Evolutionary conservation across 2,888 invertebrate genomes (phyloP), one percentile per base, ranked within the genome.

Genomic region (Mesodorylaimus sp.): DNA sequence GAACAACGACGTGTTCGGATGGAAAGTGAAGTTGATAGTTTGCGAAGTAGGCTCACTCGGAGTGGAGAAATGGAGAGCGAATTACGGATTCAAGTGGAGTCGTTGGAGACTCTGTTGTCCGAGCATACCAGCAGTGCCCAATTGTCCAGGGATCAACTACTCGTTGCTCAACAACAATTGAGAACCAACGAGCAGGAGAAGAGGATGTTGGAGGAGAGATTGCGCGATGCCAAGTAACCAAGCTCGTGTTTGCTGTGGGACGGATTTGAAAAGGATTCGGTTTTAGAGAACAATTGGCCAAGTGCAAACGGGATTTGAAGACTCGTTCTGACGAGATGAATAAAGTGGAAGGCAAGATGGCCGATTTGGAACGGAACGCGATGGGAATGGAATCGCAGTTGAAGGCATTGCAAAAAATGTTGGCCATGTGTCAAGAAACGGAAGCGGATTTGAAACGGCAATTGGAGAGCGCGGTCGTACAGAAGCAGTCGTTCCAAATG

Each of bases 371-470:
- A 39, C 7, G 5, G 7, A 13, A 21, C 7, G 7, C 10, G 21
- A 7, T n/a, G 21, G 41, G 21, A 39, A 7, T 39, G 41, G 41
- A 39, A 39, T 39, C 41, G 7, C 41, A 21, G 10, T 39, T 39
- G 10, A 39, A 39, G 21, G 21, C 41, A 7, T 16, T 39, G 21
- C 41, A 39, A 39, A 39, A 39, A 39, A 39, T 39, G 41, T 39
- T 39, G 41, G 21, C 23, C 28, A 24, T 43, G 3, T 21, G 48
- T 19, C 48, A 48, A 41, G 48, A 48, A 44, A 37, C 43, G 24
- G 48, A 48, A 47, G 25, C 46, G 21, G 48, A 48, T 7, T 26
- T 48, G 45, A 19, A 42, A 23, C 25, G 29, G 3, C 19, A 27
- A 5, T 19, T 48, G 45, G 48, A 48, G 23, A 23, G 25, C 2